These are phyloP conservation scores for Labeo catla DNA, from an alignment of 2,113 vertebrate species.

Conservation along the genomic window DNA sequence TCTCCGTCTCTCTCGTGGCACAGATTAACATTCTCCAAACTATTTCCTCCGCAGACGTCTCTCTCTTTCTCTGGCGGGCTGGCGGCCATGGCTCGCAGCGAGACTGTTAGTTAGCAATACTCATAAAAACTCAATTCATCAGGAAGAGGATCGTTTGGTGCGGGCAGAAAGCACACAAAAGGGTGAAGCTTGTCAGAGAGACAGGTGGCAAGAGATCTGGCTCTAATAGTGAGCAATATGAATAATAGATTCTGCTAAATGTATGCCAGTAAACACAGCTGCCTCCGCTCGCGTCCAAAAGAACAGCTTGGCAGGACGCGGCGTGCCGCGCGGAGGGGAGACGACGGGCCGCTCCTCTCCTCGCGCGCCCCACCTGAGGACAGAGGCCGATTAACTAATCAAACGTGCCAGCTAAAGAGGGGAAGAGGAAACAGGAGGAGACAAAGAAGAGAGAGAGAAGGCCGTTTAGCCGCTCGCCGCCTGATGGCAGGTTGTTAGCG, in stretches of 20 bases:
- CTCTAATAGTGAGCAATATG: slow-evolving; percentile 99
- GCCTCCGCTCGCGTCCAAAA: slow-evolving; percentile 99
- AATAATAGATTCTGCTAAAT: slow-evolving; percentile 99
- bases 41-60: slow-evolving; percentile 80
- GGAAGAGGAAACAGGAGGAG: slow-evolving; percentile 64
- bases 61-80: slow-evolving; percentile 67
- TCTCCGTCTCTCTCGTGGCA: slow-evolving; percentile 6
- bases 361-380: slow-evolving; percentile 95
- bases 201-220: slow-evolving; percentile 99
- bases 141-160: slow-evolving; percentile 99
- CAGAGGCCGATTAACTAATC: slow-evolving; percentile 84
- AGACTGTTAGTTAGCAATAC: slow-evolving; percentile 95
- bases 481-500: slow-evolving; percentile 21
- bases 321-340: too few relatives aligned
- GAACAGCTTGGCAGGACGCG: slow-evolving; percentile 96
- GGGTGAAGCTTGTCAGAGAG: slow-evolving; percentile 99
- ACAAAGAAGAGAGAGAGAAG: slow-evolving; percentile 66
- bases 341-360: background rate
- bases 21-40: slow-evolving; percentile 71
- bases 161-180: slow-evolving; percentile 99
- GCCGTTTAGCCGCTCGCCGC: slow-evolving; percentile 12
- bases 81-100: slow-evolving; percentile 90
- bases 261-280: slow-evolving; percentile 99
- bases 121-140: slow-evolving; percentile 99
- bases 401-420: slow-evolving; percentile 79